Conservation (phyloP, 2,888 invertebrate genomes). For the Diplazon laetatorius region DNA sequence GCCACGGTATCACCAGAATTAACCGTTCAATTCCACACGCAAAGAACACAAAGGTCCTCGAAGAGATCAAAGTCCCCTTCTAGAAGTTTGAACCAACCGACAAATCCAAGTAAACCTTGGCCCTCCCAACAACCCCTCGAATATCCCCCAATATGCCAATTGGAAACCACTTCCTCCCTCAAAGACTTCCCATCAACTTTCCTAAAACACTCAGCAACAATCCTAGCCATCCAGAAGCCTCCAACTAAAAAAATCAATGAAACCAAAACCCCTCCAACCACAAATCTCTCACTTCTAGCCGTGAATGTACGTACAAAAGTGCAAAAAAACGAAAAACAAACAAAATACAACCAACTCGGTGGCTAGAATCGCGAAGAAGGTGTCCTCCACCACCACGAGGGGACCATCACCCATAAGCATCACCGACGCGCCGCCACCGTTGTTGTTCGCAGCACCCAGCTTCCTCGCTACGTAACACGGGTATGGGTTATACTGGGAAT, state of each 20-base stretch:
- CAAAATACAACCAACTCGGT: too few relatives aligned
- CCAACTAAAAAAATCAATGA: background rate
- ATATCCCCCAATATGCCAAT: too few relatives aligned
- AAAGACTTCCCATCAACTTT: too few relatives aligned
- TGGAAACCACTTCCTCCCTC: too few relatives aligned
- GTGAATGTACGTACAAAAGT: conserved; percentile 76
- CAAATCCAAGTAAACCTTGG: too few relatives aligned
- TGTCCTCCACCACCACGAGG: conserved; percentile 79
- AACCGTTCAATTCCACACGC: background rate
- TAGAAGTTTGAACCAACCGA: too few relatives aligned
- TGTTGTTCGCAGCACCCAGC: conserved; percentile 39
- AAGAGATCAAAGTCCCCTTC: too few relatives aligned
- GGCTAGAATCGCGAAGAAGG: conserved; percentile 79
- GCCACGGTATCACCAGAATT: background rate
- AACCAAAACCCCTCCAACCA: background rate
- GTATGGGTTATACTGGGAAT: conserved; percentile 82
- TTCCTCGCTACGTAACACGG: conserved; percentile 68
- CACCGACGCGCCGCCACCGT: conserved; percentile 40
- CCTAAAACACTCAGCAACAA: too few relatives aligned
- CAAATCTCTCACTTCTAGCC: conserved; percentile 74
- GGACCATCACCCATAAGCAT: conserved; percentile 51
- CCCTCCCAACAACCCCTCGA: too few relatives aligned
- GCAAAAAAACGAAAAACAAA: too few relatives aligned
- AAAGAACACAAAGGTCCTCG: too few relatives aligned
- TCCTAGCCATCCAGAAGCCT: too few relatives aligned